phyloP scores from a whole-genome alignment of 1,140 invertebrate species.

The Cataglyphis hispanica region DNA sequence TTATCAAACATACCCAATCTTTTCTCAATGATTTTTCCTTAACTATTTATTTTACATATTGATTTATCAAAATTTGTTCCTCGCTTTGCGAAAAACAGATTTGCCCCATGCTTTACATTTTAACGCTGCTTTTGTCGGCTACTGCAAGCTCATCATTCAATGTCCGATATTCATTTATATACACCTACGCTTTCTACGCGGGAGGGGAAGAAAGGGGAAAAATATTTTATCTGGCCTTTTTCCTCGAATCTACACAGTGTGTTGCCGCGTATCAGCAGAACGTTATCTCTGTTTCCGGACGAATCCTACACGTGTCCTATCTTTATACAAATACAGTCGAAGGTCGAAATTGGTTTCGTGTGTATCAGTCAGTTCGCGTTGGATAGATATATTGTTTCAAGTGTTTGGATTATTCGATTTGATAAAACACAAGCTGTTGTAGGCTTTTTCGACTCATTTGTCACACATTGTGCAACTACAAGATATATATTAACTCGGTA shows the following conservation, averaged over 20 bases:
- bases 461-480: not conserved
- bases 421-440: not conserved
- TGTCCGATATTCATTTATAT: constrained; percentile 8
- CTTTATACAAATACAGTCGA: not conserved
- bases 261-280: not conserved
- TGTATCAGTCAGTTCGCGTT: not conserved
- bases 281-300: not conserved
- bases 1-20: not conserved
- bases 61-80: not conserved
- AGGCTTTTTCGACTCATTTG: not conserved
- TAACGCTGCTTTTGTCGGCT: constrained; percentile 10
- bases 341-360: not conserved
- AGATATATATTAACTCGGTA: not conserved
- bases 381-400: not conserved
- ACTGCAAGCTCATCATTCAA: not conserved
- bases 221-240: constrained; percentile 19
- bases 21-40: too few relatives aligned
- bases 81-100: not conserved
- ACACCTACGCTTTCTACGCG: not conserved
- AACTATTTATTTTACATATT: not conserved
- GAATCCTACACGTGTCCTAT: not conserved
- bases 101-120: constrained; percentile 13
- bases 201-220: too few relatives aligned
- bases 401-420: not conserved
- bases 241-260: not conserved